These are phyloP conservation scores for Martes martes DNA, from an alignment of 2,113 vertebrate genomes.

Conservation along the genomic window DNA sequence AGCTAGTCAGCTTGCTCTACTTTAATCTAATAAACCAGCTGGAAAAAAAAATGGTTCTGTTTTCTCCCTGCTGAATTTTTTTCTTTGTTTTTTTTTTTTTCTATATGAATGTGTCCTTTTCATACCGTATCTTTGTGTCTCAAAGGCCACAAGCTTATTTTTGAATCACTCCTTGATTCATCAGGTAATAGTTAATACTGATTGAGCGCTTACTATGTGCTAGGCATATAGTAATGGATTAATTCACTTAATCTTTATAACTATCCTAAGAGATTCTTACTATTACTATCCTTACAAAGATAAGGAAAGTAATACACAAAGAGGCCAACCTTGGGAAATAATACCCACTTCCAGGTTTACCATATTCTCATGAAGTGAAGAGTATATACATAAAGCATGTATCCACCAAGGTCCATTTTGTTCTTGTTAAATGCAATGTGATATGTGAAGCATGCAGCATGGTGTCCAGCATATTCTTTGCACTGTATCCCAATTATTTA, in stretches of 20 bases:
- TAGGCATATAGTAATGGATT: neutral
- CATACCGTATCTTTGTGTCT: neutral
- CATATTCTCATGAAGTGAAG: neutral
- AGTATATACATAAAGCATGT: neutral
- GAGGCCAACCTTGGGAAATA: neutral
- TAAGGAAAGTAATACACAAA: neutral
- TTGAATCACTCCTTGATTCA: neutral
- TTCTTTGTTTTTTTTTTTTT: neutral
- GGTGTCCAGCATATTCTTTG: neutral
- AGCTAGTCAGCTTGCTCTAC: constrained; percentile 70
- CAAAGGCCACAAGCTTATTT: neutral
- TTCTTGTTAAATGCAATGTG: neutral
- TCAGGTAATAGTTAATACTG: neutral
- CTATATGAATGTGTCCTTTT: neutral
- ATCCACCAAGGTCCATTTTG: neutral
- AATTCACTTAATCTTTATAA: constrained; percentile 11
- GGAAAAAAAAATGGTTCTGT: constrained; percentile 44
- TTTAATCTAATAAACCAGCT: constrained; percentile 74
- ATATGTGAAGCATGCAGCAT: neutral
- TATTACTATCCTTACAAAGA: neutral
- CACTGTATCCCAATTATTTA: constrained; percentile 38
- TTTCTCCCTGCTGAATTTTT: constrained; percentile 50
- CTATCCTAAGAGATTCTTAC: neutral
- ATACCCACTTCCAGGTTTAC: neutral
- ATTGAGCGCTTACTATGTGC: neutral